Evolutionary conservation across 2,113 vertebrate species (phyloP).

Genomic region (Ceyx margarethae): DNA sequence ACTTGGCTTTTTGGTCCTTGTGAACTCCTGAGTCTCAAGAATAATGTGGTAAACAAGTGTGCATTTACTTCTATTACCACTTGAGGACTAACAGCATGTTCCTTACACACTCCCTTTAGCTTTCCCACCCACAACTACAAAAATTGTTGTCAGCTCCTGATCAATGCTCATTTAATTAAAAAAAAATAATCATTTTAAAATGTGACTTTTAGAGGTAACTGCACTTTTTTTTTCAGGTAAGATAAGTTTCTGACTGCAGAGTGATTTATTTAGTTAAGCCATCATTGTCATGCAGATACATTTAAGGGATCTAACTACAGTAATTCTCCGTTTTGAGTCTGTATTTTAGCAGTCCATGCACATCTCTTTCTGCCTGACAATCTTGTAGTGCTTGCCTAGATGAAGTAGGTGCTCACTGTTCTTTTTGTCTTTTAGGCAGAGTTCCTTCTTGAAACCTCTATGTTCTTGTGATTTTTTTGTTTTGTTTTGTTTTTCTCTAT

Average conservation of each 20-base stretch:
- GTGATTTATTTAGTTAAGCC: neutral
- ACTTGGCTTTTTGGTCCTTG: neutral
- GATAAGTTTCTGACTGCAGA: neutral
- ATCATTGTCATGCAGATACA: rapidly evolving
- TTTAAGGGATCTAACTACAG: neutral
- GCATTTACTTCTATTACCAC: neutral
- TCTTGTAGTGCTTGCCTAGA: neutral
- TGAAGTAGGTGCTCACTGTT: neutral
- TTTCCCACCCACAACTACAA: neutral
- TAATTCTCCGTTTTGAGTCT: neutral
- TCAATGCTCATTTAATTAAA: neutral
- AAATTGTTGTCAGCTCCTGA: neutral
- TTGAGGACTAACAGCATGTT: rapidly evolving
- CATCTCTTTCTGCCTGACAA: neutral
- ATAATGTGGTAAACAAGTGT: neutral
- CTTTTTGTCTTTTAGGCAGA: neutral
- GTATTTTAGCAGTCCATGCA: neutral
- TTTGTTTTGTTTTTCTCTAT: neutral
- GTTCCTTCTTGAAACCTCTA: neutral
- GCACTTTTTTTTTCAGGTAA: neutral
- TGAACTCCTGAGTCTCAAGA: neutral
- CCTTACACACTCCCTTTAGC: neutral
- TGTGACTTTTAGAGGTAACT: neutral
- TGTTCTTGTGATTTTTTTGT: neutral
- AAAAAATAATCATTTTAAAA: neutral